A percentile compares a stretch with the other conserved stretches of the same genome.
These are phyloP conservation scores for Sitophilus oryzae DNA, from an alignment of 1,140 invertebrate species.

Conservation along the genomic window DNA sequence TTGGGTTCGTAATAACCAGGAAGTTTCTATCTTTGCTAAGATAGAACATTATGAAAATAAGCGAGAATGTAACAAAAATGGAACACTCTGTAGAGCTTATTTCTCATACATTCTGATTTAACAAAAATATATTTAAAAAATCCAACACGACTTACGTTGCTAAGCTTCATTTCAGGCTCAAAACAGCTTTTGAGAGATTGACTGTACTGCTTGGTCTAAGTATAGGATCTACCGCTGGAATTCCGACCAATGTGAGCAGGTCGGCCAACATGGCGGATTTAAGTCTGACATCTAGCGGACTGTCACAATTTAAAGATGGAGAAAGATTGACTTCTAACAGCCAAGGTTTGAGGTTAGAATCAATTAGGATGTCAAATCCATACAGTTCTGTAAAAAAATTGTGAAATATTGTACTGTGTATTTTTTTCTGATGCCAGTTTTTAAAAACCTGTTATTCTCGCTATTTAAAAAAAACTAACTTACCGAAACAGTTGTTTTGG, in stretches of 20 bases:
- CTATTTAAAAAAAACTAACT: too few species aligned
- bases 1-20: too few species aligned
- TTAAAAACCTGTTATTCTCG: too few species aligned
- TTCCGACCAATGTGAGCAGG: slow-evolving; percentile 81
- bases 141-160: slow-evolving; percentile 38
- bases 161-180: slow-evolving; percentile 37
- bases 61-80: too few species aligned
- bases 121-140: too few species aligned
- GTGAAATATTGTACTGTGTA: neutral
- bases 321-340: slow-evolving; percentile 89
- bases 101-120: too few species aligned
- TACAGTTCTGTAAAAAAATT: slow-evolving; percentile 71
- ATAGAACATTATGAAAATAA: too few species aligned
- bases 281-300: slow-evolving; percentile 83
- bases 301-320: slow-evolving; percentile 89
- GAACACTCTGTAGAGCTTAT: too few species aligned
- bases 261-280: slow-evolving; percentile 89
- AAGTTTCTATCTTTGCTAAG: too few species aligned
- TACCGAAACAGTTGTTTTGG: slow-evolving; percentile 82
- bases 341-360: slow-evolving; percentile 88
- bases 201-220: slow-evolving; percentile 46
- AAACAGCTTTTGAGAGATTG: slow-evolving; percentile 17
- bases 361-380: slow-evolving; percentile 93
- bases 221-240: slow-evolving; percentile 71
- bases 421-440: too few species aligned